Evolutionary conservation across 2,888 invertebrate species (phyloP), one percentile per base, ranked within the genome.

Genomic region (Drosophila fungiperda): DNA sequence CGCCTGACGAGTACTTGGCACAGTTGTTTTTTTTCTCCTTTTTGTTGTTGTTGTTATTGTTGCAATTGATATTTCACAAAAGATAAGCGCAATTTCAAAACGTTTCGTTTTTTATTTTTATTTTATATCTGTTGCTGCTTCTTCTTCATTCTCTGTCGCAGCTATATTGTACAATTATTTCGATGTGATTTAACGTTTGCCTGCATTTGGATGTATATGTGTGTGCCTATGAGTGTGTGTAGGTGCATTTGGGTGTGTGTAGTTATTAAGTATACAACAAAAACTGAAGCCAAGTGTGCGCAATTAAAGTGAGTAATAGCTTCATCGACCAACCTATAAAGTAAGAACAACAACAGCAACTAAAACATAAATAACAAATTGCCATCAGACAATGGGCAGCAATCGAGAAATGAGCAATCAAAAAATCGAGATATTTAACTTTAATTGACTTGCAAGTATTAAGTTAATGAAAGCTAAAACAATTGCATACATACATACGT

Each of bases 11-110:
- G 60, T 71, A 75, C 78, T 78, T 78, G 78, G 79, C 78, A 76
- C 70, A 78, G 62, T 78, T 74, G 71, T 74, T 71, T 65, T 63
- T 63, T 32, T 12, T 66, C 62, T 69, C 64, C 53, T 66, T 49
- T 38, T 52, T 73, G 53, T 76, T 68, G 71, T 54, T 57, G 67
- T 65, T 48, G 48, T 52, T 72, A 60, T 75, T 71, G 73, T 54
- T 81, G 82, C 80, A 87, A 87, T 88, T 86, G 89, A 89, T 87
- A 89, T 89, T 88, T 87, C 84, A 79, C 83, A 76, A 88, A 83
- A 78, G 86, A 87, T 87, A 87, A 89, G 81, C 77, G 59, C 63
- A 76, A 87, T 87, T 88, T 87, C 84, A 79, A 87, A 87, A 87
- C 80, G 84, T 77, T 84, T 82, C 70, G 71, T 69, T 73, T 40